phyloP scores from a whole-genome alignment of 2,797 vertebrate species.

The Aphelocoma californica region DNA sequence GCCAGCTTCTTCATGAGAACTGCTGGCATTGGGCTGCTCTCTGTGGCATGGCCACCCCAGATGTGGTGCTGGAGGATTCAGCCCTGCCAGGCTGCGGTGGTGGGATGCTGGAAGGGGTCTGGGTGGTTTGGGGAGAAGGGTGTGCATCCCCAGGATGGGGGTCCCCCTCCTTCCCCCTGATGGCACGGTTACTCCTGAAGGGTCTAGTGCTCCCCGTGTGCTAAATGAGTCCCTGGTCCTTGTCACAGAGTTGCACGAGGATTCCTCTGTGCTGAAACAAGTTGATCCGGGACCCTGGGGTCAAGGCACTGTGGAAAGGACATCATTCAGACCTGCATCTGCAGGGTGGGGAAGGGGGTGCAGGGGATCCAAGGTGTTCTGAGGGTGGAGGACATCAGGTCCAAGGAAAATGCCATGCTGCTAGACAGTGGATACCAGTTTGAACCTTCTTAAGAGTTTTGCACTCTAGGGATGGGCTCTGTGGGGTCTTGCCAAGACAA shows the following conservation, averaged over 20 bases:
- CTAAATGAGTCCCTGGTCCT: neutral
- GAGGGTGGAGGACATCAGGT: neutral
- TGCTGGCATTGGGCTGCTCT: neutral
- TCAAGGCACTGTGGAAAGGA: neutral
- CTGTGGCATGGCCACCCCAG: fast-evolving
- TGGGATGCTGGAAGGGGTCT: neutral
- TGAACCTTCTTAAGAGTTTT: neutral
- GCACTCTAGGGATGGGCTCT: neutral
- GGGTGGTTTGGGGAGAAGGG: neutral
- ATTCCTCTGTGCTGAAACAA: neutral
- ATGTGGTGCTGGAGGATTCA: neutral
- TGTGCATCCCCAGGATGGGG: neutral
- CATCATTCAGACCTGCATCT: neutral
- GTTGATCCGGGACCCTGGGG: neutral
- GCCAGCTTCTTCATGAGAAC: neutral
- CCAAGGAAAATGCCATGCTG: neutral
- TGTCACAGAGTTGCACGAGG: fast-evolving
- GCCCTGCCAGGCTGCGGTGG: neutral
- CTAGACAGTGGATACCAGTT: neutral
- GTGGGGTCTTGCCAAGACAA: neutral
- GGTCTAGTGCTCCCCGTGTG: neutral
- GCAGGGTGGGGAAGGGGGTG: neutral
- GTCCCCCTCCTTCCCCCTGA: neutral
- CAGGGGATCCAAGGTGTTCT: neutral
- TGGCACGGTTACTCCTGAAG: neutral